Evolutionary conservation across 35 echinoderm and acorn worm genomes (phyloP).

Genomic region (Lytechinus variegatus): DNA sequence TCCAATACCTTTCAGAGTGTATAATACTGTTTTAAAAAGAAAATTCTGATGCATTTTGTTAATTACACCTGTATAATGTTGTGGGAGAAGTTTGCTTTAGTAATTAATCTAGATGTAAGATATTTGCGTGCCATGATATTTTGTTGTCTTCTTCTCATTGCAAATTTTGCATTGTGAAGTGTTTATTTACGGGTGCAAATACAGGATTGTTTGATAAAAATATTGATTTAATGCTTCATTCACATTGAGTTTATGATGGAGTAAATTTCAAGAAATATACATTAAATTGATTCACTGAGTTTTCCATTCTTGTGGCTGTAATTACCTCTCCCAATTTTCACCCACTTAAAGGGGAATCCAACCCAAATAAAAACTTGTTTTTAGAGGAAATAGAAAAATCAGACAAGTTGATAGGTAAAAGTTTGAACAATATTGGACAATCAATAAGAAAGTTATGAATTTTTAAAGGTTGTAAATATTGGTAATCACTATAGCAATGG

Average conservation of each 20-base stretch:
- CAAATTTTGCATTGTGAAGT: background rate
- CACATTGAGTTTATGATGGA: conserved; percentile 2
- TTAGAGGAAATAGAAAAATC: too few species aligned
- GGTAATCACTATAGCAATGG: too few species aligned
- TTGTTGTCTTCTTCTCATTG: background rate
- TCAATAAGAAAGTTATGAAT: too few species aligned
- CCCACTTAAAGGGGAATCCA: too few species aligned
- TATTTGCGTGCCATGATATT: background rate
- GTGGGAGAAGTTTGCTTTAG: background rate
- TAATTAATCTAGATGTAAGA: background rate
- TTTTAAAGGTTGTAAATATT: too few species aligned
- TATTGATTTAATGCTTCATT: background rate
- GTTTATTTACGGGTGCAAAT: conserved; percentile 13
- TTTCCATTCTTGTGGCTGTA: background rate
- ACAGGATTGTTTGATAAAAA: conserved; percentile 20
- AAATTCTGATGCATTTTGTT: background rate
- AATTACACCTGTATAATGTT: background rate
- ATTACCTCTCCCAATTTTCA: too few species aligned
- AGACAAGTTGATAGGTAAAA: too few species aligned
- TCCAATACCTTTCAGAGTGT: conserved; percentile 3
- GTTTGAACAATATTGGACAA: too few species aligned
- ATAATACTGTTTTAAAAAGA: background rate
- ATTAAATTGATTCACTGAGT: background rate
- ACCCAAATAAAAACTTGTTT: too few species aligned
- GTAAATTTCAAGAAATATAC: background rate